phyloP scores from a whole-genome alignment of 1,140 invertebrate genomes.

The Saxidomus purpurata region DNA sequence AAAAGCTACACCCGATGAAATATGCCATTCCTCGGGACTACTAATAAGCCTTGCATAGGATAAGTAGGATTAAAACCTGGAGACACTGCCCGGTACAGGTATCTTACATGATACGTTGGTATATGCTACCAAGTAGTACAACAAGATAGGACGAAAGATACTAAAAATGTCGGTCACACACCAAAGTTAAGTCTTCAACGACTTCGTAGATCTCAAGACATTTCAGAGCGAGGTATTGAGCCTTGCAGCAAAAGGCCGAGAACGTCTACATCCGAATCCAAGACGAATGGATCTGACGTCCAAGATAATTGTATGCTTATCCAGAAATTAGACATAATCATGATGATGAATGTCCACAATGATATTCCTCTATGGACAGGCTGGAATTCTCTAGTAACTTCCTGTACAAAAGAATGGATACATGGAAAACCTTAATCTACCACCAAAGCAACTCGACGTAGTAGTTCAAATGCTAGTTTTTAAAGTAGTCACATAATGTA shows the following conservation, averaged over 20 bases:
- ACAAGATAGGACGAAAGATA: no score
- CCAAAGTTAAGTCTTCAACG: background rate
- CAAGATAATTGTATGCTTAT: background rate
- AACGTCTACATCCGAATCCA: background rate
- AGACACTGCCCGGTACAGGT: slow-evolving; percentile 4
- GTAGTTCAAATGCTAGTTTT: slow-evolving; percentile 85
- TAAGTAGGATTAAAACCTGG: slow-evolving; percentile 38
- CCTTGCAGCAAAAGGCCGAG: background rate
- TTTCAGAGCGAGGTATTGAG: background rate
- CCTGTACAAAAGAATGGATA: slow-evolving; percentile 45
- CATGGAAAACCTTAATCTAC: slow-evolving; percentile 49
- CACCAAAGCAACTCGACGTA: slow-evolving; percentile 64
- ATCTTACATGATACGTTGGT: slow-evolving; percentile 50
- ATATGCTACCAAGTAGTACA: slow-evolving; percentile 50
- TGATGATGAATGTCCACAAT: background rate
- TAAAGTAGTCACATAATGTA: slow-evolving; percentile 78
- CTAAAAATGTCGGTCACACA: background rate
- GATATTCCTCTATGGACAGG: slow-evolving; percentile 26
- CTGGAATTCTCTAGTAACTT: background rate
- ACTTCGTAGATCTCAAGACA: background rate
- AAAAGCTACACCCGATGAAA: background rate
- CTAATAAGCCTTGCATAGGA: slow-evolving; percentile 15
- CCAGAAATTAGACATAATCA: background rate
- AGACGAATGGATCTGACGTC: background rate
- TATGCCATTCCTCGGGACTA: background rate